Percentiles rank a stretch among this genome's conserved stretches.
Conservation (phyloP, 2,888 invertebrate species). For the Aspidiotus destructor region DNA sequence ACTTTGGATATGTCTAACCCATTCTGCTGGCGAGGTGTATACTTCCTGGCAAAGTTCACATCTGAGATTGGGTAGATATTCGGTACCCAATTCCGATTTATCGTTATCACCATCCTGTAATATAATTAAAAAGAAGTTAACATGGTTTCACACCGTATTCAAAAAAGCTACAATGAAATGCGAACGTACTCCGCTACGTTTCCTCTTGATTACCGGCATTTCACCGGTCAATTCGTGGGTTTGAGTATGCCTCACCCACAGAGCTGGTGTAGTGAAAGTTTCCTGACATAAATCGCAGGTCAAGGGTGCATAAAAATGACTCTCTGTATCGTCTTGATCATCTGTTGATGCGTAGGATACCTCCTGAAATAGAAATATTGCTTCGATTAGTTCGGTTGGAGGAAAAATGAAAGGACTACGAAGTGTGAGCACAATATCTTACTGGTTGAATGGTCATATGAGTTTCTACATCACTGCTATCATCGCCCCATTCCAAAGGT, state of each 20-base stretch:
- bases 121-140: background rate
- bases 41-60: slow-evolving; percentile 77
- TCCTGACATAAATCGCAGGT: slow-evolving; percentile 76
- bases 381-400: background rate
- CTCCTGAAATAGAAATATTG: slow-evolving; percentile 33
- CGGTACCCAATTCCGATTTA: slow-evolving; percentile 35
- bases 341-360: slow-evolving; percentile 35
- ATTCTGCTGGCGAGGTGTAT: slow-evolving; percentile 68
- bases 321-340: slow-evolving; percentile 41
- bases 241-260: slow-evolving; percentile 75
- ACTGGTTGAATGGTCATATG: slow-evolving; percentile 63
- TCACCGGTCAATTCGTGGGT: slow-evolving; percentile 46
- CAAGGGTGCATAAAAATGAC: slow-evolving; percentile 55
- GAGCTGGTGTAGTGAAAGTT: slow-evolving; percentile 69
- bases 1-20: slow-evolving; percentile 73
- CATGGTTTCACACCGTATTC: background rate
- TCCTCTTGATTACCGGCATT: slow-evolving; percentile 36
- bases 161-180: background rate
- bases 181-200: slow-evolving; percentile 37
- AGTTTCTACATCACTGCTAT: slow-evolving; percentile 50
- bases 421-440: slow-evolving; percentile 35
- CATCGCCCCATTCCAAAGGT: slow-evolving; percentile 63
- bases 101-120: slow-evolving; percentile 45
- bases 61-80: slow-evolving; percentile 35
- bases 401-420: background rate